A percentile compares a stretch with the other conserved stretches of the same genome.
Evolutionary conservation across 2,797 vertebrate genomes (phyloP).

Genomic region (Parauchenoglanis ngamensis): DNA sequence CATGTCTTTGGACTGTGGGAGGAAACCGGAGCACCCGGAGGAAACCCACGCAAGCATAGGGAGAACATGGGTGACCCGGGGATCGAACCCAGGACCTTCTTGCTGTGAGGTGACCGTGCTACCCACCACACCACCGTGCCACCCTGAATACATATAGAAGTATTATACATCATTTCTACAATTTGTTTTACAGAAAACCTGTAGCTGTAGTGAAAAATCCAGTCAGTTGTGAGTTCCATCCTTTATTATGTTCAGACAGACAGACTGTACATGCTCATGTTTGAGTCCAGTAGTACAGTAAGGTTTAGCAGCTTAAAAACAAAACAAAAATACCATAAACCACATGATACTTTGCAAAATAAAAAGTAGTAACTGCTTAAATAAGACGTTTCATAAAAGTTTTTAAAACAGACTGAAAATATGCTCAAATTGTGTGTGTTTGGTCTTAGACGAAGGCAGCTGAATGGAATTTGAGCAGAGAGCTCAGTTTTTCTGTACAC

Average conservation of each 20-base stretch:
- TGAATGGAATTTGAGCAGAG: constrained; percentile 19
- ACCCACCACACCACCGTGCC: no score
- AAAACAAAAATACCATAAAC: constrained; percentile 51
- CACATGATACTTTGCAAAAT: constrained; percentile 41
- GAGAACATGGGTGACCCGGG: no score
- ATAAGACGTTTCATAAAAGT: constrained; percentile 28
- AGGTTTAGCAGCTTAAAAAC: constrained; percentile 62
- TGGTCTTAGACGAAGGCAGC: constrained; percentile 50
- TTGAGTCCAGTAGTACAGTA: constrained; percentile 53
- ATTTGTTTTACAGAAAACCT: not conserved
- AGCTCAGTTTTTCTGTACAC: not conserved
- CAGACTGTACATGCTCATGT: constrained; percentile 39
- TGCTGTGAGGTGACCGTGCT: no score
- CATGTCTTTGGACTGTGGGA: no score
- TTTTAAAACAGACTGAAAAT: constrained; percentile 14
- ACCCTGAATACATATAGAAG: not conserved
- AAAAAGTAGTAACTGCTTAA: constrained; percentile 11
- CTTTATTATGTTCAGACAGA: constrained; percentile 63
- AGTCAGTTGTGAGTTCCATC: constrained; percentile 20
- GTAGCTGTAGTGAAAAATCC: not conserved
- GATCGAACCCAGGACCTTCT: no score
- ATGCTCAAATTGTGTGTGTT: constrained; percentile 29
- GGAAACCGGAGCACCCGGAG: no score
- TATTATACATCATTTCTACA: not conserved
- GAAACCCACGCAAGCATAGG: no score